Evolutionary conservation across 64 coral and sea anemone species (phyloP).

Genomic region (Montipora capricornis): DNA sequence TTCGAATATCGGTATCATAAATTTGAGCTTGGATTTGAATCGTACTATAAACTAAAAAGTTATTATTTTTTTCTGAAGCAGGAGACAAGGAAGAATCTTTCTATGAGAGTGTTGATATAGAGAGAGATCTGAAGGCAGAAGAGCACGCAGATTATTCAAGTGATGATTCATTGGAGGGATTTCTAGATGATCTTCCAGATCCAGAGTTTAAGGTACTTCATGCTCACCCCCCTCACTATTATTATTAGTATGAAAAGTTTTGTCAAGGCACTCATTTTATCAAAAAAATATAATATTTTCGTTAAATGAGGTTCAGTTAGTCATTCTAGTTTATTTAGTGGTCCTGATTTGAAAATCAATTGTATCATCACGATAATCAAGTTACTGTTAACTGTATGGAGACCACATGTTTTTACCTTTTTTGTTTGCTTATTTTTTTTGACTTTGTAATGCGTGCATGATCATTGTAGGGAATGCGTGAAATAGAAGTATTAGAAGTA

Average conservation of each 20-base stretch:
- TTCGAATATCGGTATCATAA: too few species aligned
- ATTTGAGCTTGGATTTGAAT: too few species aligned
- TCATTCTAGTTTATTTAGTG: background rate
- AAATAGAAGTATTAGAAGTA: too few species aligned
- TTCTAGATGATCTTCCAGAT: conserved; percentile 23
- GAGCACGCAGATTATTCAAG: conserved; percentile 38
- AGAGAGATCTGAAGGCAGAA: background rate
- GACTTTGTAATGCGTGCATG: too few species aligned
- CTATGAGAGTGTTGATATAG: background rate
- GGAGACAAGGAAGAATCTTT: background rate
- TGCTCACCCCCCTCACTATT: background rate
- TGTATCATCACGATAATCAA: too few species aligned
- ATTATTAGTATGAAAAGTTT: background rate
- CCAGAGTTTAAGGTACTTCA: conserved; percentile 10
- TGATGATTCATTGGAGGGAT: conserved; percentile 57
- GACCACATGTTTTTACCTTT: too few species aligned
- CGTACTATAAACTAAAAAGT: too few species aligned
- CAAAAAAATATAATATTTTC: background rate
- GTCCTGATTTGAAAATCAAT: background rate
- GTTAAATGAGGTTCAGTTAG: background rate
- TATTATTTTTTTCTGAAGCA: background rate
- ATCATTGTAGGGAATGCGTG: too few species aligned
- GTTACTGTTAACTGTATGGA: too few species aligned
- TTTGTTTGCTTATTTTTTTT: background rate
- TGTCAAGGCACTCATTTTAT: too few species aligned